Evolutionary conservation across 1,140 invertebrate species (phyloP), one percentile per base, ranked within the genome.

Genomic region (Brachionus asplanchnoidis): DNA sequence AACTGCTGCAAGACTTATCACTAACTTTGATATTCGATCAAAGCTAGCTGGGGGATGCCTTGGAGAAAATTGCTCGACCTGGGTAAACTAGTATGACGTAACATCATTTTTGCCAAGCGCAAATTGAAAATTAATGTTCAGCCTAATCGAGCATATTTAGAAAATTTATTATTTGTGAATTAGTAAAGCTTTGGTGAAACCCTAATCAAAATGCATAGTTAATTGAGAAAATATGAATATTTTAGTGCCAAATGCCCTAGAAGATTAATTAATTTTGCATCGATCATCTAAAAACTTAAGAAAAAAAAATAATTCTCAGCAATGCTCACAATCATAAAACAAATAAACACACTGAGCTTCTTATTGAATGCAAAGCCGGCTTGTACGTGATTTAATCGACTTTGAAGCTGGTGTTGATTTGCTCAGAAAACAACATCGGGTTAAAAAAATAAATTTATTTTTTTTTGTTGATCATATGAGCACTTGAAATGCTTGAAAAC

Each of bases 401-500:
- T 60, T 60, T 17, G n/a, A 9, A 20, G 53, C 53, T 60, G 53
- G 53, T 60, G 53, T 26, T 60, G 53, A 60, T 60, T 60, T 60
- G 20, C 17, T 60, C 9, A 20, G 20, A 60, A 56, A 60, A 60
- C 53, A 60, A 60, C 53, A 60, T 11, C 17, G 53, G 53, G 53
- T 60, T 60, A 60, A 3, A 60, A 60, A 60, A 60, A 60, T 20
- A 60, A 23, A 60, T 60, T 20, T 7, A 7, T 60, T 60, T 60
- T 60, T 60, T 23, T 23, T 8, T 1, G 14, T 60, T 60, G 20
- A 60, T 20, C 53, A 20, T n/a, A n/a, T 20, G 9, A 60, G 53
- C 53, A 60, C 53, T 60, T 60, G 53, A 60, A 60, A 60, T 60
- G 53, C 53, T 60, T 60, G 53, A 60, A 60, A 60, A 60, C 53